phyloP scores from a whole-genome alignment of 1,140 invertebrate genomes.

The Aphelinus certus region DNA sequence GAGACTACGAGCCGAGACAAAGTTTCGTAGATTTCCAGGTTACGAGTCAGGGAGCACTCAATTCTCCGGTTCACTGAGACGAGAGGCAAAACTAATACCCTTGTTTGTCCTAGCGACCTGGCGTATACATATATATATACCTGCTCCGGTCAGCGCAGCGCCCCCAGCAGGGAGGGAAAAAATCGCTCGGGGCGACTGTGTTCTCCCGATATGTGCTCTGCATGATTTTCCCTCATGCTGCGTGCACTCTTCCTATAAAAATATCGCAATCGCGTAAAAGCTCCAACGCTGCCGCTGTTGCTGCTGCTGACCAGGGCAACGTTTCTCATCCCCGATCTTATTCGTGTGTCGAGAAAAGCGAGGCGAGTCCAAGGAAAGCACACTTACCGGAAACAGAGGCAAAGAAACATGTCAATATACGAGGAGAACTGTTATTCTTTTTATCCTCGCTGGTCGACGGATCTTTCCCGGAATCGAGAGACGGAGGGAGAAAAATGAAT shows the following conservation, averaged over 20 bases:
- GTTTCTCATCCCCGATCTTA: too few relatives aligned
- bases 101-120: conserved; percentile 21
- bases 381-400: conserved; percentile 28
- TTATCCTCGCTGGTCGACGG: not conserved
- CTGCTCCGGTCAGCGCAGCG: not conserved
- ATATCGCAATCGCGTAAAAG: conserved; percentile 38
- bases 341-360: not conserved
- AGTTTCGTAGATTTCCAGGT: too few relatives aligned
- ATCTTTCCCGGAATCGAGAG: not conserved
- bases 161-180: not conserved
- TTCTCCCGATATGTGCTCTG: not conserved
- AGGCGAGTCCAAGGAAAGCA: not conserved
- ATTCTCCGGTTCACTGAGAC: not conserved
- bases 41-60: not conserved
- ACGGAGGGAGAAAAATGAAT: too few relatives aligned
- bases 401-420: conserved; percentile 21
- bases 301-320: not conserved
- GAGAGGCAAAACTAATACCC: conserved; percentile 25
- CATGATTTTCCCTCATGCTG: not conserved
- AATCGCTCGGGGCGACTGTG: not conserved
- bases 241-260: not conserved
- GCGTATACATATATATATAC: not conserved
- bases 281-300: not conserved
- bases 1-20: too few relatives aligned
- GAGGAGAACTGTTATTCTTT: not conserved